These are phyloP conservation scores for Propithecus perrieri DNA, from an alignment of 2,797 vertebrate genomes.

Conservation along the genomic window DNA sequence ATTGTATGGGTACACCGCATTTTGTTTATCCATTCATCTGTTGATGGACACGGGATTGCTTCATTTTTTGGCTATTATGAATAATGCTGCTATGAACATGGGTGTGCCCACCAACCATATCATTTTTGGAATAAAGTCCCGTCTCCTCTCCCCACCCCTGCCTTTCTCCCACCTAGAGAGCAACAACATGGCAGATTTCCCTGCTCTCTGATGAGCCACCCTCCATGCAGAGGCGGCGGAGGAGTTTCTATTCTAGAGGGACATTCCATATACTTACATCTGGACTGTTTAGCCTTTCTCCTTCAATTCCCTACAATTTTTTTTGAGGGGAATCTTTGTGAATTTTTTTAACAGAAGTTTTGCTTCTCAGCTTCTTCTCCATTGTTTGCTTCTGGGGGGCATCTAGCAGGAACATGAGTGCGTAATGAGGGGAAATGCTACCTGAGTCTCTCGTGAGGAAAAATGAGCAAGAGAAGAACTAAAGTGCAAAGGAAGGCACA, in stretches of 20 bases:
- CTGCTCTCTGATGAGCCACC: not conserved
- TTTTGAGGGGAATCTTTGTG: not conserved
- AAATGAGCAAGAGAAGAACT: not conserved
- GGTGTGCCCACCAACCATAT: not conserved
- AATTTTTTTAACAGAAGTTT: not conserved
- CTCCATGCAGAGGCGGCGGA: not conserved
- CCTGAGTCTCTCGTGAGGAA: not conserved
- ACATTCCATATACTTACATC: not conserved
- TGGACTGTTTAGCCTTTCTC: not conserved
- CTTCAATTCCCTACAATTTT: not conserved
- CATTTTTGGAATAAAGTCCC: not conserved
- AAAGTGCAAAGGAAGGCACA: too few species aligned
- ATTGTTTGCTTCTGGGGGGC: not conserved
- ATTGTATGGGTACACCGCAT: not conserved
- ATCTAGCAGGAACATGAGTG: accelerated
- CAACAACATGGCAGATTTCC: not conserved
- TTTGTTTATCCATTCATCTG: not conserved
- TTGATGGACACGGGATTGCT: not conserved
- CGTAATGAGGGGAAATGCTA: not conserved
- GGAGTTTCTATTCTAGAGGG: not conserved
- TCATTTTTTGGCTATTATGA: not conserved
- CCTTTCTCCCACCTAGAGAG: not conserved
- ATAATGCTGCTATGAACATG: not conserved
- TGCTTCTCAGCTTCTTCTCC: not conserved
- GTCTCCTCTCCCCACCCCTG: not conserved